Evolutionary conservation across 1,140 invertebrate genomes (phyloP), one percentile per base, ranked within the genome.

Genomic region (Philopotamus ludificatus): DNA sequence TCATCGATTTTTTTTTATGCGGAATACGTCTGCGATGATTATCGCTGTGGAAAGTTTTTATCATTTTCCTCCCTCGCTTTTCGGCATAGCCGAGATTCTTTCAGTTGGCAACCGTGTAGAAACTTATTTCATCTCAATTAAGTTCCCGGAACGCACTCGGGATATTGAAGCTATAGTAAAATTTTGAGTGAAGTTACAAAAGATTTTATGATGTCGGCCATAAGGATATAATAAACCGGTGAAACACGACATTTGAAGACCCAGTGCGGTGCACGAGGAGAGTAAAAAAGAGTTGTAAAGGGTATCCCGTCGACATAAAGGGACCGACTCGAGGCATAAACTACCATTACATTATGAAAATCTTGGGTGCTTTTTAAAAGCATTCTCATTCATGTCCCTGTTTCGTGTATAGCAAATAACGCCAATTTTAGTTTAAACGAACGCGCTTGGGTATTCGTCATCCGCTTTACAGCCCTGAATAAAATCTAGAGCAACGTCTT

Each of bases 221-320:
- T 15, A 16, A 15, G 44, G 10, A 47, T 16, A 47, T 47, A 47
- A 47, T 47, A 47, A 47, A 47, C 10, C 44, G 10, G 44, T 16
- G 28, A 12, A 34, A 34, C 28, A 34, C 4, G 28, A 34, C 12
- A 34, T 34, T 34, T 34, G 28, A 34, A 12, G 12, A 34, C 4
- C 28, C 28, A 4, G 28, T 12, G 28, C 28, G 28, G 28, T 34
- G 12, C 28, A 34, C 28, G 28, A 15, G 34, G 44, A 20, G 44
- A 15, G 18, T 47, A n/a, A 47, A 47, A 47, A 47, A 47, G 18
- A 47, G 44, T 47, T 47, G 15, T 47, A 47, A 47, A 47, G 44
- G 44, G 44, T 16, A 7, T 15, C 44, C 44, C 18, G 4, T 47
- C 8, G 10, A 47, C 44, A 16, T 47, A 8, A 47, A 47, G 44